Evolutionary conservation across 2,113 vertebrate species (phyloP), one percentile per base, ranked within the genome.

Genomic region (Arothron firmamentum): DNA sequence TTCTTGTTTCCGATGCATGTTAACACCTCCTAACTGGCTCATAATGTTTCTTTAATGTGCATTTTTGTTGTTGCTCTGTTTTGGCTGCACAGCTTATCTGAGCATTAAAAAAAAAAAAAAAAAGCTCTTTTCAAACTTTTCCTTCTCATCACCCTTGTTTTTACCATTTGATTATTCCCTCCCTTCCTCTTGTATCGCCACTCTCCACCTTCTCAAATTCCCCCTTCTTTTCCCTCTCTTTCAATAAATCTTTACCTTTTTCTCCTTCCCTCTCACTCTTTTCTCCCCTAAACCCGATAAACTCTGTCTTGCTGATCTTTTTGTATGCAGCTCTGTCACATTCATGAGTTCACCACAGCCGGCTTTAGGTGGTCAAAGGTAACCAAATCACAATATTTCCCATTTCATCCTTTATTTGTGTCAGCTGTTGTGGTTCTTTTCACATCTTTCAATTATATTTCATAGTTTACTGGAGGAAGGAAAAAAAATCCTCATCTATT

Each of bases 341-440:
- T 85, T 75, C 84, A 85, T 84, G 85, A 86, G 72, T 82, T 87
- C 82, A 77, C 67, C 78, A 69, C 82, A 52, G 74, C 71, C 20
- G 75, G 87, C 78, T 85, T 88, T 87, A 86, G 77, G 75, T 88
- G 87, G 87, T 88, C 87, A 72, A 88, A 88, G 87, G 87, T 88
- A 88, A 88, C 67, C 55, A 79, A 77, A 43, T 1, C 34, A 46
- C 52, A 75, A 65, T 72, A 65, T 20, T 45, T 46, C 3, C 47
- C 73, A n/a, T 51, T 19, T 70, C 25, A 58, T 28, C 15, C 18
- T 28, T 51, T 17, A 45, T 56, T 64, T 43, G 43, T 67, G 14
- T 17, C 51, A 51, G 11, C 3, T 4, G 13, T 12, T 20, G 47
- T 49, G 18, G 16, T 55, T 3, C 10, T 41, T 16, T 38, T 46